Conservation (phyloP, 2,797 vertebrate genomes). For the Nannoperca australis region DNA sequence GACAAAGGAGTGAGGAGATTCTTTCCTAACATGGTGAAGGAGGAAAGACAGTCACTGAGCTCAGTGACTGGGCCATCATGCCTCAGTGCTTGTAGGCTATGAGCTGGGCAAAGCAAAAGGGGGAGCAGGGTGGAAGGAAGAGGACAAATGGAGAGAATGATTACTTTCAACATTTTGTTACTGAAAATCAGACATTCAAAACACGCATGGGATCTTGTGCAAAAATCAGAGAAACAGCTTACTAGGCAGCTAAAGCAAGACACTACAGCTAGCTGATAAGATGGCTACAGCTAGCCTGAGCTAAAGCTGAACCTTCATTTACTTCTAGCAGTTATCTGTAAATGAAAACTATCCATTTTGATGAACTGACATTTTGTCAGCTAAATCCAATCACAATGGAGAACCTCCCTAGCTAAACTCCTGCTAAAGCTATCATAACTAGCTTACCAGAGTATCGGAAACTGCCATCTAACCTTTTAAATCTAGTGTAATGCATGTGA, state of each 20-base stretch:
- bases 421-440: background rate
- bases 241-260: background rate
- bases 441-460: background rate
- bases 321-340: background rate
- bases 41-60: conserved; percentile 15
- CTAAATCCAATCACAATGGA: background rate
- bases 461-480: background rate
- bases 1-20: conserved; percentile 33
- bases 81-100: conserved; percentile 6
- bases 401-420: background rate
- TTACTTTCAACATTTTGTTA: background rate
- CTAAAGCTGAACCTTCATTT: too few relatives aligned
- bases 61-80: conserved; percentile 2
- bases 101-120: conserved; percentile 9
- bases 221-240: background rate
- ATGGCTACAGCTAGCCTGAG: background rate
- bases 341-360: background rate
- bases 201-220: background rate
- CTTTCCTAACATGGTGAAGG: conserved; percentile 25
- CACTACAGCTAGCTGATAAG: background rate
- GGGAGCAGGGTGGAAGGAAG: background rate
- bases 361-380: background rate
- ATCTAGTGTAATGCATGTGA: background rate
- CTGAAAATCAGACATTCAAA: background rate
- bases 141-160: conserved; percentile 11